A percentile compares a stretch with the other conserved stretches of the same genome.
These are phyloP conservation scores for Apamea anceps DNA, from an alignment of 2,888 invertebrate species.

Conservation along the genomic window DNA sequence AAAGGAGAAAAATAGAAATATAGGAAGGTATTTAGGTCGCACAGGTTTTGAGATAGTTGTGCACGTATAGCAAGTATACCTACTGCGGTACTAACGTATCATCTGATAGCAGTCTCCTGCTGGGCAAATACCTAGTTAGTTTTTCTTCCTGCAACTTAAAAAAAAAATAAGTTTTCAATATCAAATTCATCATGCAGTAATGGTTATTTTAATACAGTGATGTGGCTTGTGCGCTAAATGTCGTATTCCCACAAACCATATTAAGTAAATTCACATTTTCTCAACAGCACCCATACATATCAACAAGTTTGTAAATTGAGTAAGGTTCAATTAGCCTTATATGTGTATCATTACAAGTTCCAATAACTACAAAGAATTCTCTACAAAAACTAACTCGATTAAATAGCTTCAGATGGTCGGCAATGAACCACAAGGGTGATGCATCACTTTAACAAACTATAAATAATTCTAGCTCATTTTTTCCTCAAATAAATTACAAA, in stretches of 20 bases:
- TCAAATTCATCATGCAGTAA: not conserved
- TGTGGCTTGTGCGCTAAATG: not conserved
- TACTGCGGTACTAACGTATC: not conserved
- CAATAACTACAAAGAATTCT: slow-evolving; percentile 29
- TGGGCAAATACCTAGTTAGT: no score
- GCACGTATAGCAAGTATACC: not conserved
- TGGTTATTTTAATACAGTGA: not conserved
- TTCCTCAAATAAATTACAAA: slow-evolving; percentile 56
- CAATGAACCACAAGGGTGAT: slow-evolving; percentile 51
- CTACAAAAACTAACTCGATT: slow-evolving; percentile 48
- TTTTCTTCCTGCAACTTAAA: not conserved
- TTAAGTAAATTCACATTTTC: slow-evolving; percentile 19
- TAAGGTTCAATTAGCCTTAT: slow-evolving; percentile 23
- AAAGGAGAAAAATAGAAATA: slow-evolving; percentile 13
- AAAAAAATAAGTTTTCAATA: not conserved
- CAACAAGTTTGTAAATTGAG: slow-evolving; percentile 27
- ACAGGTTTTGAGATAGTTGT: not conserved
- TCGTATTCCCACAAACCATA: slow-evolving; percentile 23
- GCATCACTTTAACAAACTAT: slow-evolving; percentile 59
- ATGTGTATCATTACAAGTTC: slow-evolving; percentile 12
- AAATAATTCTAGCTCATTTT: slow-evolving; percentile 56
- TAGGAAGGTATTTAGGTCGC: not conserved
- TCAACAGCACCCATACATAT: not conserved
- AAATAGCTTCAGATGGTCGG: slow-evolving; percentile 33
- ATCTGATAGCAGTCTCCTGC: not conserved